Base-by-base conservation (phyloP, 1,140 invertebrate species). In the Samia ricini region DNA sequence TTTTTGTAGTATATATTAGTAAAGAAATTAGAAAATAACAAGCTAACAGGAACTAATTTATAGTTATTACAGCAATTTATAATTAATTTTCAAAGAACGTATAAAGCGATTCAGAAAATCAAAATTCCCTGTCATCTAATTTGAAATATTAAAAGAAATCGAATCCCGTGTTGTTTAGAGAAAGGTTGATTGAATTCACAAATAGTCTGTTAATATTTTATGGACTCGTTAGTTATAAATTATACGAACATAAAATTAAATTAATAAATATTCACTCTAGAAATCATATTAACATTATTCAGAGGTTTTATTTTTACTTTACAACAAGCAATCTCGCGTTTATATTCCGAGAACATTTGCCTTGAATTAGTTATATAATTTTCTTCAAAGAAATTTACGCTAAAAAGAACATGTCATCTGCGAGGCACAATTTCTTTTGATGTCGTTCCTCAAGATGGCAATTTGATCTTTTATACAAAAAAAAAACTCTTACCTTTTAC, bases 371-470 rank as follows among this genome's bases (percentile, higher is more conserved):
- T 15, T n/a, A 42, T 42, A 42, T 42, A 42, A 42, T 42, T 42
- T 42, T 42, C 10, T 42, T 42, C 33, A 42, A 42, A 42, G 33
- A 42, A 42, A 10, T 42, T 42, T 15, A 42, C 33, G 33, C 7
- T 42, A 42, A 42, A 42, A 42, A 42, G 29, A 50, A n/a, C 33
- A 22, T 51, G 48, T 63, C 56, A 29, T 20, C 19, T 56, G 8
- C 23, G 29, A n/a, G 2, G 54, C 12, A 52, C 20, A 36, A 57
- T 58, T 58, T 57, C 54, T 33, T 63, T 63, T 36, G 48, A 52
- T 42, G 55, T 8, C 23, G 18, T 2, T 8, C 52, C 61, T 10
- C 26, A 63, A 57, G 29, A 57, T 51, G 61, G 12, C 61, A 63
- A 48, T 63, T 58, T 63, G 57, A 58, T 63, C 48, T 36, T 52